Evolutionary conservation across 2,888 invertebrate genomes (phyloP).

Genomic region (Phasia obesa): DNA sequence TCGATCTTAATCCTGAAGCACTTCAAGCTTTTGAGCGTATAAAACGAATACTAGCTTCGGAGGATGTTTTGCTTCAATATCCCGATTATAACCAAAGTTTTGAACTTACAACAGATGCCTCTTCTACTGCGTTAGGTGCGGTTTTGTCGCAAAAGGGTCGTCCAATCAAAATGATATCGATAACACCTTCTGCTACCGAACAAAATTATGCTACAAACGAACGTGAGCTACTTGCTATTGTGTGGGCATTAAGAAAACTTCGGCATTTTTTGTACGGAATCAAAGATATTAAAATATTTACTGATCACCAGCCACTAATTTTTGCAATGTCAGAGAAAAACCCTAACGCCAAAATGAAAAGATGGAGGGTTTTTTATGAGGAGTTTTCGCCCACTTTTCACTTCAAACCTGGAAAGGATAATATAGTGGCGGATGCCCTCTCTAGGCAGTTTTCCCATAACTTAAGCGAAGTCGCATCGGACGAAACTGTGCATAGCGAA

Average conservation of each 20-base stretch:
- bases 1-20: constrained; percentile 8
- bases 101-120: constrained; percentile 33
- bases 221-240: constrained; percentile 25
- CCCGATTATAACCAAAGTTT: background rate
- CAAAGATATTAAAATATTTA: constrained; percentile 39
- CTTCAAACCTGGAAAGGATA: constrained; percentile 37
- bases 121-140: constrained; percentile 9
- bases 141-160: constrained; percentile 22
- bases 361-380: constrained; percentile 31
- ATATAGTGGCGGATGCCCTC: constrained; percentile 20
- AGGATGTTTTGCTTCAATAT: constrained; percentile 33
- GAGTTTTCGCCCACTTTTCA: constrained; percentile 27
- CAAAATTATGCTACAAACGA: constrained; percentile 34
- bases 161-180: constrained; percentile 33
- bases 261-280: no score
- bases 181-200: constrained; percentile 13
- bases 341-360: constrained; percentile 32
- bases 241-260: constrained; percentile 18
- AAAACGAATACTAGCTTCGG: constrained; percentile 25
- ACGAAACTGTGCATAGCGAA: constrained; percentile 31
- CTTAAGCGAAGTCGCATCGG: background rate
- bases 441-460: constrained; percentile 3
- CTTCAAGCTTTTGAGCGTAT: constrained; percentile 1
- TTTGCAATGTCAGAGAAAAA: constrained; percentile 30
- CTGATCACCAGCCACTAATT: constrained; percentile 39